Base-by-base conservation (phyloP, 2,113 vertebrate genomes). In the Scartelaos histophorus region DNA sequence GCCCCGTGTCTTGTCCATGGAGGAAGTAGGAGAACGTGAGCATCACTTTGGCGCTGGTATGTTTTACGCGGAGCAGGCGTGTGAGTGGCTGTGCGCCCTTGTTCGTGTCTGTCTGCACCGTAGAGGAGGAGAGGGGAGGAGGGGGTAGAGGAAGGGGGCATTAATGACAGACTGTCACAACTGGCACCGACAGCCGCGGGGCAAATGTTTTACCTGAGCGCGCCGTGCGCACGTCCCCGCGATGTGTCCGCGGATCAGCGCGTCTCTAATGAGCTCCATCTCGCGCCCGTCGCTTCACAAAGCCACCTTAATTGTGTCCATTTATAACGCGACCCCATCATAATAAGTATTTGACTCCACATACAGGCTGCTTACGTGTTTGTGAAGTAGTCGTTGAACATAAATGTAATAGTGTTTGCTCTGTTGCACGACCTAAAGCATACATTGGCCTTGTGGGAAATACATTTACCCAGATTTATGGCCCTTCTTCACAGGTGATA, bases 391-490 rank as follows among this genome's bases (percentile, higher is more conserved):
- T 21, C 16, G 6, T 51, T 12, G 46, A 64, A 64, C 67, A 65
- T 58, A 82, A 69, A 61, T 76, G 75, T 74, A 67, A 62, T 62
- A 67, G 70, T 80, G 54, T 82, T 81, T 75, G 16, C 70, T 60
- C 85, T 70, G 69, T 81, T 67, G 84, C 67, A 62, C 74, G 67
- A 75, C 68, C 69, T 38, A 61, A 73, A 56, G 68, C 79, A 69
- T 71, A 69, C 66, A 54, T 65, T 74, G 82, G 67, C 74, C 89
- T 73, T 73, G 51, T 72, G 86, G 78, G 86, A 85, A 86, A 86
- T 82, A 75, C 77, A 85, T 91, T 87, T 83, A 82, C 74, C 77
- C 75, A 68, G 82, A 92, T 92, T 87, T 85, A 91, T 79, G 89
- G 90, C 75, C 84, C 73, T 71, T 69, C 80, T 74, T 75, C 85